Evolutionary conservation across 2,797 vertebrate species (phyloP), one percentile per base, ranked within the genome.

Genomic region (Sebastes oblongus): DNA sequence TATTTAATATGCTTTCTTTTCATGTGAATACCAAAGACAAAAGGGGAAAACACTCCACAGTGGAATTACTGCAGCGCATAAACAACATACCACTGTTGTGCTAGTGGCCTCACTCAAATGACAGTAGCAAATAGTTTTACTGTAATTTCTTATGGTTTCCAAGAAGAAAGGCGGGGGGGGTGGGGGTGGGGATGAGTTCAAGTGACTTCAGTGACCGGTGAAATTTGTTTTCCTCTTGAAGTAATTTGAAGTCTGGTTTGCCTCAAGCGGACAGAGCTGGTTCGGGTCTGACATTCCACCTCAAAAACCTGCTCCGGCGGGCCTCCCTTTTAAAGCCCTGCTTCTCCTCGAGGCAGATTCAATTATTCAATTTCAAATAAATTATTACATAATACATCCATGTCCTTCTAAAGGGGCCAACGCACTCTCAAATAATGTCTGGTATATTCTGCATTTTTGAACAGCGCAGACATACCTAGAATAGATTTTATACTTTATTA

Each of bases 301-400:
- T 86, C 55, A 52, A 66, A 66, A 88, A 73, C 74, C 72, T 66
- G 61, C 55, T 85, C 69, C 72, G 58, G 77, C 64, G 60, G 70
- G 71, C 59, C 39, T 71, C 55, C 59, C 68, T 81, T 81, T 81
- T 75, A 86, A 50, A 89, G 75, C 89, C 32, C 29, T 2, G 14
- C 64, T 81, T 80, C 86, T 93, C 89, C 92, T 90, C 67, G 66
- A 90, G 86, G 81, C 80, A 75, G 72, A 94, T 91, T 93, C 77
- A 93, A 93, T 95, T 93, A 94, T 95, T 94, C 79, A 89, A 89
- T 91, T 90, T 83, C 86, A 90, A 90, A 93, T 94, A 89, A 95
- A 93, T 93, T 80, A 93, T 92, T 92, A 90, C 90, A 92, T 93
- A 92, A 93, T 83, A 86, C 81, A 78, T 71, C 66, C 58, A 29